phyloP scores from a whole-genome alignment of 2,797 vertebrate species.

The Enteromius unitaeniatus region DNA sequence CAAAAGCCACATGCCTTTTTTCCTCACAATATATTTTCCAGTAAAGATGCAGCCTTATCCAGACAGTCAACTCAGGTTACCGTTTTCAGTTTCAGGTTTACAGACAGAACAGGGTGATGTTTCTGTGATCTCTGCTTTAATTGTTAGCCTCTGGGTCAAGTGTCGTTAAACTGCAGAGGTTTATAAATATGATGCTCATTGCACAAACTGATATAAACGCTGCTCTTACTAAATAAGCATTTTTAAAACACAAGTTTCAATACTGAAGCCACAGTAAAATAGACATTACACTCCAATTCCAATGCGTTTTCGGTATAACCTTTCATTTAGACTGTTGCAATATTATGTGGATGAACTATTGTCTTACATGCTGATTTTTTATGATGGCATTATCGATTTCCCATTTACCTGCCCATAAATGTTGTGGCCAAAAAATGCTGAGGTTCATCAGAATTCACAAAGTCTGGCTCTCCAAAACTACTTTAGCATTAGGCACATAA shows the following conservation, averaged over 20 bases:
- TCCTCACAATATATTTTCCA: not conserved
- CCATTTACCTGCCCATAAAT: constrained; percentile 21
- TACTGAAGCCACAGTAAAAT: not conserved
- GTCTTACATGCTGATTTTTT: not conserved
- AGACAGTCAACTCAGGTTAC: not conserved
- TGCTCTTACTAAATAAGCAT: not conserved
- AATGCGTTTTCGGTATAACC: not conserved
- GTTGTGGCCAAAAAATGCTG: not conserved
- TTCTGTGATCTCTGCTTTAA: constrained; percentile 14
- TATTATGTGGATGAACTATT: not conserved
- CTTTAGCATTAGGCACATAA: not conserved
- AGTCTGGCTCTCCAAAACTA: not conserved
- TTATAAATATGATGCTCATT: constrained; percentile 19
- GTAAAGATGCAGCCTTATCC: constrained; percentile 28
- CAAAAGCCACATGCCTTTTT: constrained; percentile 12
- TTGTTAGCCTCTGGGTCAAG: not conserved
- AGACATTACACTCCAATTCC: not conserved
- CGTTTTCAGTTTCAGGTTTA: constrained; percentile 15
- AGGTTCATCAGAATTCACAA: not conserved
- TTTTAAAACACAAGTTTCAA: constrained; percentile 4
- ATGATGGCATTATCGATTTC: not conserved
- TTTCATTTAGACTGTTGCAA: not conserved
- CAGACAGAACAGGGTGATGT: not conserved
- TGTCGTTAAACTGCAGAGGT: constrained; percentile 32
- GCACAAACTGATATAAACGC: not conserved